Base-by-base conservation (phyloP, 2,113 vertebrate species). In the Sprattus sprattus region DNA sequence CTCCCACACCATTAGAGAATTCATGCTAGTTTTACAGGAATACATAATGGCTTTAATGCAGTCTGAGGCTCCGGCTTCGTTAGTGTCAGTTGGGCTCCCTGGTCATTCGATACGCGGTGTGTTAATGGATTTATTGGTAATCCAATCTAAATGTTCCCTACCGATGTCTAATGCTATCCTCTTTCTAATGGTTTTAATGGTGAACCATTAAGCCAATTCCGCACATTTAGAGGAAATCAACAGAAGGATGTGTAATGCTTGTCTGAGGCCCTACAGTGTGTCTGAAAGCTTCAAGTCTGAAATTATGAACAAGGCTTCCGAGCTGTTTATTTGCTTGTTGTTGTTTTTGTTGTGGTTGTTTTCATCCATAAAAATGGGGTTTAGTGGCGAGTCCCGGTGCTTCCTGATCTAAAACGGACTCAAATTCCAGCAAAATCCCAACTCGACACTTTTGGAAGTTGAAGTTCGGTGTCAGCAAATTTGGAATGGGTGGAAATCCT, bases 401-500 rank as follows among this genome's bases (percentile, higher is more conserved):
- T 71, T 67, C 25, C 60, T 15, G 15, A 2, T 54, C 64, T 25
- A 71, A 9, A 10, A 8, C 60, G 3, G 25, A 8, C 6, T 67
- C n/a, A 7, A 10, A 67, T 67, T 39, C 60, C 60, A 67, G 60
- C 60, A 67, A 6, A 67, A 67, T 71, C 64, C 64, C n/a, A 67
- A 67, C 25, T 28, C 52, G 13, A 54, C 46, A 9, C 81, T 87
- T 46, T 85, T 57, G 71, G 86, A 89, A 57, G 39, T 45, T 45
- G 18, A 32, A 82, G 4, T 84, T 83, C 87, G 57, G 28, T 86
- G 89, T 90, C 90, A 91, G 89, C 87, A 87, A 52, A 90, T 88
- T 88, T 81, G 83, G 71, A 47, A 75, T 81, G 46, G 89, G 89
- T 90, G 88, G 89, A 91, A 90, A 91, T 91, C 89, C 88, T 90